Evolutionary conservation across 2,797 vertebrate genomes (phyloP).

Genomic region (Enteromius treurensis): DNA sequence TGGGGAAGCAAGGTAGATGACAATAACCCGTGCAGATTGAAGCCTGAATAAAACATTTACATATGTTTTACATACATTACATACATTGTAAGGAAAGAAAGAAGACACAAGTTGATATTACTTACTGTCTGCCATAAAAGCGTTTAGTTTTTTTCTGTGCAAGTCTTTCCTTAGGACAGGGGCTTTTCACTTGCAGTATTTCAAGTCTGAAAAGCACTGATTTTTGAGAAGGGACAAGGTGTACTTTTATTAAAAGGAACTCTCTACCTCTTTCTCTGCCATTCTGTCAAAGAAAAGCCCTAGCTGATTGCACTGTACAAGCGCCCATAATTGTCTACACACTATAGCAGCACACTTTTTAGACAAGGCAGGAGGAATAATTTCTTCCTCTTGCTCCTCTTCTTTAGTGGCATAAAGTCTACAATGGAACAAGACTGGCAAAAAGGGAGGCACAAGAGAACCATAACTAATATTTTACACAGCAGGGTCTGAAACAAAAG

Average conservation of each 20-base stretch:
- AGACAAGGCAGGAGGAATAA: slow-evolving; percentile 55
- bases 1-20: background rate
- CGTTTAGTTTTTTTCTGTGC: background rate
- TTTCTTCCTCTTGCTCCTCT: slow-evolving; percentile 45
- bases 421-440: slow-evolving; percentile 5
- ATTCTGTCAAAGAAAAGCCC: slow-evolving; percentile 65
- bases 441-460: slow-evolving; percentile 44
- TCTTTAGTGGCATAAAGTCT: slow-evolving; percentile 20
- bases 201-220: slow-evolving; percentile 51
- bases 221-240: slow-evolving; percentile 41
- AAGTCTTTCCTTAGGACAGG: slow-evolving; percentile 6
- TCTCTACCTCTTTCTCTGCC: slow-evolving; percentile 38
- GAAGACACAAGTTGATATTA: background rate
- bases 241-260: slow-evolving; percentile 61
- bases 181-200: slow-evolving; percentile 55
- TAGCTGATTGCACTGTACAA: slow-evolving; percentile 67
- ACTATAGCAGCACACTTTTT: slow-evolving; percentile 63
- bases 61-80: too few relatives aligned
- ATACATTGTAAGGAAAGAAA: background rate
- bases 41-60: background rate
- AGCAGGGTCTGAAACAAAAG: slow-evolving; percentile 37
- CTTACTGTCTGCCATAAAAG: background rate
- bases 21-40: background rate
- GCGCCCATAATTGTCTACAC: slow-evolving; percentile 62
- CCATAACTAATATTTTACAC: slow-evolving; percentile 36